Evolutionary conservation across 2,797 vertebrate species (phyloP), one percentile per base, ranked within the genome.

Genomic region (Triplophysa yarkandensis): DNA sequence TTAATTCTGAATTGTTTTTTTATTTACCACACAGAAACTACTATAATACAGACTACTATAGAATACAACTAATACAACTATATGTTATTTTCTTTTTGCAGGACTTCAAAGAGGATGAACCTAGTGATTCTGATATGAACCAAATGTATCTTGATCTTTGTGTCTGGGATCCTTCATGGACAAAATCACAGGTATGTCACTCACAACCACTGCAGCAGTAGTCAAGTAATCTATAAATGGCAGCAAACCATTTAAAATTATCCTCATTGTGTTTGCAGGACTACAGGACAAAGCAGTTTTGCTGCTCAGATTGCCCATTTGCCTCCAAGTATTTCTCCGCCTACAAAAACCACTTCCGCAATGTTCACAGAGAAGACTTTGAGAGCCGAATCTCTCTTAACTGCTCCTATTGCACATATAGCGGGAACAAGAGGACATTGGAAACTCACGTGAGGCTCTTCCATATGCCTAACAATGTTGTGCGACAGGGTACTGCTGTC

Each of bases 261-360:
- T 52, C 21, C 41, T 46, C 14, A 21, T 76, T 7, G 17, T 86
- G 21, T 83, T 85, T 85, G 61, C 88, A 99, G 98, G 94, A 97
- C 82, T 99, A 99, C 86, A 91, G 97, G 88, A 98, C 98, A 81
- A 99, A 98, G 92, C 95, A 95, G 84, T 98, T 98, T 86, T 99
- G 98, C 93, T 99, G 98, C 91, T 95, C 95, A 70, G 95, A 96
- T 81, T 99, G 97, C 88, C 91, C 93, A 1, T 98, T 99, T 90
- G 95, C 98, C 83, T 98, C 97, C 80, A 98, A 97, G 91, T 98
- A 95, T 92, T 99, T 98, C 92, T 98, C 96, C 74, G 97, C 96
- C 71, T 99, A 98, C 93, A 98, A 98, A 91, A 99, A 97, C 94
- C 97, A 99, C 90, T 99, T 98, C 90, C 95, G 96, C 86, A 97